Evolutionary conservation across 2,888 invertebrate species (phyloP), one percentile per base, ranked within the genome.

Genomic region (Alsophila aescularia): DNA sequence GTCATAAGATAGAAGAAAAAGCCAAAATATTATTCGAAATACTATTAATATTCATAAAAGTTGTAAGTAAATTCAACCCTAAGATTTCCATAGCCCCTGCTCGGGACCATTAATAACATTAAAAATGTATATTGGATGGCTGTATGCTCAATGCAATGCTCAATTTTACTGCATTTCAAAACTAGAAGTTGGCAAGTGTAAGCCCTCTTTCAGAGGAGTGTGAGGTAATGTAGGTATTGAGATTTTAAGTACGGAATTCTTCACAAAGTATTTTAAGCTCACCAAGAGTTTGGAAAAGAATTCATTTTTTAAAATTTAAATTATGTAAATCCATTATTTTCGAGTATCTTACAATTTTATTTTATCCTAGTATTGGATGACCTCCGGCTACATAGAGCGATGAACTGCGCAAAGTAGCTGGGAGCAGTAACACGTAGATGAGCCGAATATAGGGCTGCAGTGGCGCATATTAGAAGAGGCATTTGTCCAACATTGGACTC

Each of bases 101-200:
- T 21, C 34, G 15, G 24, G 35, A 15, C 43, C 48, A 57, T 57
- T 52, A 47, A 48, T 57, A 52, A 52, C 39, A 52, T 57, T 57
- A 52, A 48, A 52, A 43, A 21, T 47, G 1, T 57, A 52, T 57
- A 44, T 40, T 21, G 12, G 35, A 40, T 39, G 48, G 47, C 13
- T 42, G 42, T 13, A 44, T 32, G 31, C 15, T 13, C 13, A 32
- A 32, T 27, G 8, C 8, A 5, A 12, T n/a, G 12, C 32, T 32
- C 32, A 32, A 32, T 32, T 32, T 32, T 32, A 13, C n/a, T 6
- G 13, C 13, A 32, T 12, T 13, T 32, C 32, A 32, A 31, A 32
- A 13, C 6, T 1, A 32, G 13, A 32, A 13, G 13, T n/a, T 32
- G 32, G 13, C n/a, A 32, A 32, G 13, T 32, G 32, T 13, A 5